Base-by-base conservation (phyloP, 2,113 vertebrate genomes). In the Chinchilla lanigera region DNA sequence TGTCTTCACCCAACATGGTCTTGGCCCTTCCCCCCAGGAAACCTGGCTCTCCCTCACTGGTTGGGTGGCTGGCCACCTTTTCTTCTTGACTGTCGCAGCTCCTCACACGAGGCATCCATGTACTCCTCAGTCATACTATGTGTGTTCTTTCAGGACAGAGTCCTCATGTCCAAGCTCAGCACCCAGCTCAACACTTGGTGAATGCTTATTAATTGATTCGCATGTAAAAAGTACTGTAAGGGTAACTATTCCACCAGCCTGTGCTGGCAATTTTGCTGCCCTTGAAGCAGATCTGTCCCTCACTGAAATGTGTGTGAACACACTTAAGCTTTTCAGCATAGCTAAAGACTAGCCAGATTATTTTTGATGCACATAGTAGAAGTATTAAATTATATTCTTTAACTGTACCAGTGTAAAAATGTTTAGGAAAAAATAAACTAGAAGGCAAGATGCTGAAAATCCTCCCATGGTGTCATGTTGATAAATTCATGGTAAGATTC, bases 391-490 rank as follows among this genome's bases (percentile, higher is more conserved):
- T 54, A 41, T 65, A 80, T 33, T 93, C 52, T 69, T 75, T 41
- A 89, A 85, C 38, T 58, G 9, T 44, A 93, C 38, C 73, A 87
- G 1, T 44, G 3, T 91, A 90, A 73, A 90, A 92, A 85, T 41
- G 2, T 17, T 26, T 67, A 17, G 93, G 47, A 73, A 86, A 95
- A 89, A 75, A 38, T 47, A 96, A 96, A 67, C 84, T 67, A 65
- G 77, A 65, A 95, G 73, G 61, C 30, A 83, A 0, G 73, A 71
- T 81, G 41, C 65, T 85, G 41, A 60, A 35, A 87, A 1, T 95
- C 67, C 41, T 86, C 28, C 82, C 14, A 0, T n/a, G 41, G 6
- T 73, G 22, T 82, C 47, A 60, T 26, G 52, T 71, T 89, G 24
- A 60, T 86, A 91, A 61, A 61, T 77, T 81, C 30, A 17, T 80